These are phyloP conservation scores for Lepus europaeus DNA, from an alignment of 2,113 vertebrate genomes.

Conservation along the genomic window DNA sequence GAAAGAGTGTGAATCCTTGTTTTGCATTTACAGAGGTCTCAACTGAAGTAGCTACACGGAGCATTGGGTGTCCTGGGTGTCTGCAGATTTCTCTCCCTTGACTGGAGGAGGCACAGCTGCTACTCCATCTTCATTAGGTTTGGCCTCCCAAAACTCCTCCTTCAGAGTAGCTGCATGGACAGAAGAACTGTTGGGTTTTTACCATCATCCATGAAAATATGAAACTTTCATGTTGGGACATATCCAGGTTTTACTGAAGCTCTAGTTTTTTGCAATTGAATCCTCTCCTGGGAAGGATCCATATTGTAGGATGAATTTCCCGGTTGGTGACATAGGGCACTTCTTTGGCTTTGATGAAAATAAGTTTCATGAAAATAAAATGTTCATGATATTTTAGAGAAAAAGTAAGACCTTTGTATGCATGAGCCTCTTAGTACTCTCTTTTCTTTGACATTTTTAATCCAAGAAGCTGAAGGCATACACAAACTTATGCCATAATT, in stretches of 20 bases:
- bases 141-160: neutral
- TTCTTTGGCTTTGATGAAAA: neutral
- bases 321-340: neutral
- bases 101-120: neutral
- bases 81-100: neutral
- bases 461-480: neutral
- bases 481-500: neutral
- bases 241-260: neutral
- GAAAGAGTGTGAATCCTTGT: neutral
- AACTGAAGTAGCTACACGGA: neutral
- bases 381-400: neutral
- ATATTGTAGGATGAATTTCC: neutral
- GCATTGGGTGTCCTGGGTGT: neutral
- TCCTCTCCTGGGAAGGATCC: neutral
- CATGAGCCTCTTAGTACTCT: neutral
- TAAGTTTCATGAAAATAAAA: neutral
- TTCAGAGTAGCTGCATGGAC: neutral
- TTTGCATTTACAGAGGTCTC: neutral
- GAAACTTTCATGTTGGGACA: neutral
- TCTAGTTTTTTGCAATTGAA: neutral
- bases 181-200: neutral
- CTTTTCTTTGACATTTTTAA: conserved; percentile 11
- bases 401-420: neutral
- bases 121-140: neutral
- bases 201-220: neutral